Conservation (phyloP, 2,113 vertebrate genomes). For the Pygathrix nemaeus region DNA sequence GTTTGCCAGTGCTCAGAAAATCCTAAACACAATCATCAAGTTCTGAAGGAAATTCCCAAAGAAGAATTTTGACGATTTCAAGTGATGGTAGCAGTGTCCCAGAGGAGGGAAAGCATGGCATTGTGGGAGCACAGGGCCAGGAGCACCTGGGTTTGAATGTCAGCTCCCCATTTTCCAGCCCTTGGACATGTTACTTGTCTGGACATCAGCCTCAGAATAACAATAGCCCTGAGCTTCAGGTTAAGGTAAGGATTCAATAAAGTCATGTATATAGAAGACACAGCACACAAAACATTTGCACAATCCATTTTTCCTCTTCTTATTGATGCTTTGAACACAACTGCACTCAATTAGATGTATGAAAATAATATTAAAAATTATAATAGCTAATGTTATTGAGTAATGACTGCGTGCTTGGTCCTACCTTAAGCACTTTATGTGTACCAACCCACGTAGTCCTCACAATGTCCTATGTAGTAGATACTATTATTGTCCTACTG, state of each 20-base stretch:
- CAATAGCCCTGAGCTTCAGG: not conserved
- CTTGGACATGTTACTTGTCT: not conserved
- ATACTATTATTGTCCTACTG: not conserved
- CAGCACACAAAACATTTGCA: not conserved
- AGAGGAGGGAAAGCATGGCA: not conserved
- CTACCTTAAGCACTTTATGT: not conserved
- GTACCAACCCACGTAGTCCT: not conserved
- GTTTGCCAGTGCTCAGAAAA: not conserved
- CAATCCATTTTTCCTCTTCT: too few species aligned
- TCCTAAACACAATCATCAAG: not conserved
- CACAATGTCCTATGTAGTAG: not conserved
- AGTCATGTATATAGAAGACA: not conserved
- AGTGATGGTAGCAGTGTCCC: not conserved
- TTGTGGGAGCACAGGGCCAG: not conserved
- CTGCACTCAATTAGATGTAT: not conserved
- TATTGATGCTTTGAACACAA: not conserved
- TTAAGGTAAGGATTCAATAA: not conserved
- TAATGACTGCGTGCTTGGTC: fast-evolving
- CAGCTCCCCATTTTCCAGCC: not conserved
- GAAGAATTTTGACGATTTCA: not conserved
- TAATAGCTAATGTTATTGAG: not conserved
- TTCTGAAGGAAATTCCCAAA: not conserved
- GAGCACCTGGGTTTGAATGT: not conserved
- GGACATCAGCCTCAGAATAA: not conserved
- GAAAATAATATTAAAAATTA: not conserved